Evolutionary conservation across 2,113 vertebrate genomes (phyloP), one percentile per base, ranked within the genome.

Genomic region (Herpetotheres cachinnans): DNA sequence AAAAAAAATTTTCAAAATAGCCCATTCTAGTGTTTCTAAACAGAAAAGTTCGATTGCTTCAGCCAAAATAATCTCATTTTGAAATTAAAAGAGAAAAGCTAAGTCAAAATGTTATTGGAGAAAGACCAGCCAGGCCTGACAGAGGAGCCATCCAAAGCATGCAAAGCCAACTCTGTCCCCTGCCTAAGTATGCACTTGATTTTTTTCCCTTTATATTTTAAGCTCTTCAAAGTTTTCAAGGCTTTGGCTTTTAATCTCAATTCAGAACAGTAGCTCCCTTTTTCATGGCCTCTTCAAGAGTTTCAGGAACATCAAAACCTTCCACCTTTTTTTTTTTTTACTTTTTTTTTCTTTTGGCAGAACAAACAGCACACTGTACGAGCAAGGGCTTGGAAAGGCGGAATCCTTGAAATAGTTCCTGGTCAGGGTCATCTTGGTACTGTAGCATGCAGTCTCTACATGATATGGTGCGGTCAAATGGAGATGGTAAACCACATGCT

Each of bases 401-500:
- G 72, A 66, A 79, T 46, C 65, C 80, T 56, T 59, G 59, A 40
- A 81, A 61, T n/a, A 29, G 12, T 54, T 84, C 88, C 56, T 67
- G 59, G 56, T 27, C 90, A 32, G 42, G 47, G 91, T 87, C 91
- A 70, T 77, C 49, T 63, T 71, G 85, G 59, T 89, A 46, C 84
- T 66, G 92, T 55, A 91, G 96, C 79, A 69, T 3, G 49, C 71
- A 80, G 32, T 49, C 26, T 77, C 91, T 63, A 38, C 59, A 27
- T 30, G 12, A 50, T 25, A 34, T 66, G 92, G 65, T 93, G 79
- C 24, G 36, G 96, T 97, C 97, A 97, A 93, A 98, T 32, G 90
- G 93, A 44, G 82, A 95, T 97, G 97, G 97, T 97, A 98, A 98
- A 98, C 98, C 98, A 77, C 98, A 98, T 3, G 56, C 83, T 98